Conservation (phyloP, 2,797 vertebrate species). For the Gymnoscopelus microlampas region DNA sequence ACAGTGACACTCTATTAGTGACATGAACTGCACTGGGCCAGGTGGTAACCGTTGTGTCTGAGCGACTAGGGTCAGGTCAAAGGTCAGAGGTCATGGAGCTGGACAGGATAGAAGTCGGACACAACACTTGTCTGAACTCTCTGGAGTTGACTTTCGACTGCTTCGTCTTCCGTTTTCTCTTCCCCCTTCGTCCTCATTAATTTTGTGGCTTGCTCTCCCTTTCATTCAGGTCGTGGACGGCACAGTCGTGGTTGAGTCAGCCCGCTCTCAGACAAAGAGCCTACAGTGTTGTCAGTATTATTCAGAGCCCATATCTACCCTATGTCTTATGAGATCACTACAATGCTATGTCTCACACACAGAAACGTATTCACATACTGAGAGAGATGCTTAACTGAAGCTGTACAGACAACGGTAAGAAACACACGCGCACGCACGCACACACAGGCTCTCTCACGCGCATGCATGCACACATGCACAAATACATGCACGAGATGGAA, state of each 20-base stretch:
- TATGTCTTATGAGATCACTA: constrained; percentile 81
- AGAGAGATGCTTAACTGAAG: constrained; percentile 71
- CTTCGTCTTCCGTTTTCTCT: constrained; percentile 7
- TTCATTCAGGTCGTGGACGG: constrained; percentile 64
- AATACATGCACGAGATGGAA: constrained; percentile 19
- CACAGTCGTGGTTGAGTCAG: constrained; percentile 75
- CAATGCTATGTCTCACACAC: constrained; percentile 76
- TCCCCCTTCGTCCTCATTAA: constrained; percentile 42
- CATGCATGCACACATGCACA: constrained; percentile 1
- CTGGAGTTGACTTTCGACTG: constrained; percentile 18
- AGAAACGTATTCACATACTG: constrained; percentile 67
- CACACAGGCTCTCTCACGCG: constrained; percentile 14
- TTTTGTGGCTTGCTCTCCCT: constrained; percentile 53
- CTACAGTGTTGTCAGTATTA: constrained; percentile 69
- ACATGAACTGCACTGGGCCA: constrained; percentile 6
- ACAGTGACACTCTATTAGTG: no score
- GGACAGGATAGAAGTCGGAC: constrained; percentile 28
- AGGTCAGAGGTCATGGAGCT: constrained; percentile 42
- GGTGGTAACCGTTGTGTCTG: constrained; percentile 35
- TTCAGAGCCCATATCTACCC: constrained; percentile 76
- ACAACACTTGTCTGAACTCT: not conserved
- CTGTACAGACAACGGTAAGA: constrained; percentile 61
- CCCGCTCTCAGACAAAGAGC: constrained; percentile 75
- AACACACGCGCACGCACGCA: constrained; percentile 27
- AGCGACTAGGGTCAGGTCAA: constrained; percentile 33